Conservation (phyloP, 2,113 vertebrate genomes). For the Tragelaphus buxtoni region DNA sequence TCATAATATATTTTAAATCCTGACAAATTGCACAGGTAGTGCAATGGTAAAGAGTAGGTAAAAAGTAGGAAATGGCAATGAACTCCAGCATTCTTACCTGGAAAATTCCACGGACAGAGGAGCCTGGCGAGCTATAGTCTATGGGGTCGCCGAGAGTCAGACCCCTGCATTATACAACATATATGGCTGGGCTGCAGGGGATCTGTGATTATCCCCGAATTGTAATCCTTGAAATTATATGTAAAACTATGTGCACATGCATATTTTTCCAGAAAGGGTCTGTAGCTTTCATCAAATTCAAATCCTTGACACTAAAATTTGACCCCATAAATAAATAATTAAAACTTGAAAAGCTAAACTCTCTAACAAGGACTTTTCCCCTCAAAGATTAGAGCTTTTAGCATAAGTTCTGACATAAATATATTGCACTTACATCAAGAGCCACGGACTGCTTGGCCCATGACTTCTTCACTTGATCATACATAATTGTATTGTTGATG, state of each 20-base stretch:
- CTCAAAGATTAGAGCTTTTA: background rate
- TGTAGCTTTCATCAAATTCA: background rate
- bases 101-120: background rate
- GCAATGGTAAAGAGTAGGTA: background rate
- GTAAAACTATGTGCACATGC: background rate
- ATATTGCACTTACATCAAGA: constrained; percentile 90
- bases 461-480: constrained; percentile 99
- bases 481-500: constrained; percentile 99
- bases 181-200: background rate
- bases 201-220: background rate
- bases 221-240: background rate
- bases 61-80: background rate
- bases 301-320: background rate
- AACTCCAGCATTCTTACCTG: background rate
- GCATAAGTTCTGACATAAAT: background rate
- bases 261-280: background rate
- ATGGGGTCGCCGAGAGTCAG: background rate
- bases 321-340: background rate
- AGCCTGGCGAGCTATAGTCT: background rate
- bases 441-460: constrained; percentile 99
- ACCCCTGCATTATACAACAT: background rate
- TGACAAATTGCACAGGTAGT: background rate
- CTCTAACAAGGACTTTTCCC: background rate
- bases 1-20: constrained; percentile 9
- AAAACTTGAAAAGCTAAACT: background rate